These are phyloP conservation scores for Druon quercuslanigerum DNA, from an alignment of 1,140 invertebrate species.

Conservation along the genomic window DNA sequence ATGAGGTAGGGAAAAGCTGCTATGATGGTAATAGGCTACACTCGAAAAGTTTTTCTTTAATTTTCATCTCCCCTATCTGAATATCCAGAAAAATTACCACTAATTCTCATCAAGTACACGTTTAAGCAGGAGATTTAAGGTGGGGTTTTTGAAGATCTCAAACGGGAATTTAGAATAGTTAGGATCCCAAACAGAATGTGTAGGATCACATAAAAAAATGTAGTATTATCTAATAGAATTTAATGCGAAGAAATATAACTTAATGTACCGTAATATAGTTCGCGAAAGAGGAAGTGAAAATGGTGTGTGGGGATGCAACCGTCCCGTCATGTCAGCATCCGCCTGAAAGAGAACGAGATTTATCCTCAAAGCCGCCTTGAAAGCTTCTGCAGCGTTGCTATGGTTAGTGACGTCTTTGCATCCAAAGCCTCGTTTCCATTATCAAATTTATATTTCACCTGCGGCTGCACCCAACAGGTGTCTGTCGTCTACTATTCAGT, in stretches of 20 bases:
- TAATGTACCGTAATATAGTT: conserved; percentile 6
- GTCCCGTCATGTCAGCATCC: background rate
- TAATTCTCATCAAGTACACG: no score
- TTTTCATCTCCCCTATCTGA: no score
- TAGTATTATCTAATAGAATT: background rate
- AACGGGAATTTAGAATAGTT: no score
- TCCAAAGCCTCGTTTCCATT: conserved; percentile 7
- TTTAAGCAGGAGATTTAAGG: no score
- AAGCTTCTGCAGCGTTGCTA: conserved; percentile 20
- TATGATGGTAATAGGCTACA: no score
- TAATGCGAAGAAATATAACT: background rate
- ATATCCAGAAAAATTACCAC: no score
- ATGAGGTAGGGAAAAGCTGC: no score
- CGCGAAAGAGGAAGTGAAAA: background rate
- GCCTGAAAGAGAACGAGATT: conserved; percentile 17
- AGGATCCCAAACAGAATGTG: no score
- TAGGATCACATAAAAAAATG: no score
- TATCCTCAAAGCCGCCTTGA: conserved; percentile 29
- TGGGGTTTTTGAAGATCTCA: no score
- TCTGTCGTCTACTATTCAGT: conserved; percentile 4
- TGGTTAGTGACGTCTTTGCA: conserved; percentile 28
- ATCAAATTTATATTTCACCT: conserved; percentile 30
- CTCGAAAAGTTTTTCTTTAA: no score
- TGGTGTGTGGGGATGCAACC: background rate
- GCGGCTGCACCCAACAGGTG: conserved; percentile 26